Evolutionary conservation across 2,797 vertebrate genomes (phyloP), one percentile per base, ranked within the genome.

Genomic region (Thaleichthys pacificus): DNA sequence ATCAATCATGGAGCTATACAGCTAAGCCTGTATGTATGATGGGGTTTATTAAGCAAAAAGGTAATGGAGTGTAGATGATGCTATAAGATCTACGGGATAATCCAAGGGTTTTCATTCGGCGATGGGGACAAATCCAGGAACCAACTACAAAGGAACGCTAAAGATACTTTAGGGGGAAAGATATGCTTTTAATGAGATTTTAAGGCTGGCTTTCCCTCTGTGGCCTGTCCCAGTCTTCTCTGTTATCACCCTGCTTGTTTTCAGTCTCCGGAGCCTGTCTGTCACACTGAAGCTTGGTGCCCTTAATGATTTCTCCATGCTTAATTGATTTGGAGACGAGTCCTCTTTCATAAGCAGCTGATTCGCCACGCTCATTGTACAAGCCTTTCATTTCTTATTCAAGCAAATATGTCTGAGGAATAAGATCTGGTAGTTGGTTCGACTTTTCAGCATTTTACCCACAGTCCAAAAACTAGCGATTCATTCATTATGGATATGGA

Each of bases 1-100:
- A 73, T 67, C 14, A 57, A 71, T 74, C 6, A 58, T 42, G 54
- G 66, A 70, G 15, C 49, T 71, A 28, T 61, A 54, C 26, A 24
- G 56, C 61, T 72, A 76, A 77, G 56, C 66, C 69, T 65, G 26
- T 61, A 30, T 30, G 61, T 54, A 71, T 72, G 58, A 71, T 57
- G 24, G 32, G 75, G 73, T 65, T 72, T 68, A 17, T 62, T 72
- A 62, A 69, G 74, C 68, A 71, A 83, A 74, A 61, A 72, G 57
- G 57, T 73, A 76, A 74, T 77, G 69, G 19, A 70, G 71, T 72
- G 61, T 22, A 70, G 72, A 73, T 61, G 77, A 75, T 66, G 58
- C 58, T 77, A 57, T 71, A 68, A n/a, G 60, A 82, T 73, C 38
- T 56, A 14, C 58, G 54, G 62, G 65, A 78, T 78, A 62, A 81